Conservation (phyloP, 2,888 invertebrate genomes). For the Apamea crenata region DNA sequence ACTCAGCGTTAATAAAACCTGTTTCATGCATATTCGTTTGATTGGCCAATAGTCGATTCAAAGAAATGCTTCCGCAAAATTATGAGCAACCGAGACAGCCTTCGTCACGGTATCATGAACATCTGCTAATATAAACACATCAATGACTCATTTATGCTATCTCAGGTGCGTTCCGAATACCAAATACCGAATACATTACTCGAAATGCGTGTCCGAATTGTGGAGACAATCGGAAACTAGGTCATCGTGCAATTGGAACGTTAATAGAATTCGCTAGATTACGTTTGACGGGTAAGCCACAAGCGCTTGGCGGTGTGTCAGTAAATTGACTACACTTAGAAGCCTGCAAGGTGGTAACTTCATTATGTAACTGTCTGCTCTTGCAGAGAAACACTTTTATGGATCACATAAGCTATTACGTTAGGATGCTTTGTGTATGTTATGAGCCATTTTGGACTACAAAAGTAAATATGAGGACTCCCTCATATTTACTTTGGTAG, state of each 20-base stretch:
- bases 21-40: slow-evolving; percentile 19
- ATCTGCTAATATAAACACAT: slow-evolving; percentile 63
- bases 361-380: slow-evolving; percentile 37
- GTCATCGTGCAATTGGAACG: slow-evolving; percentile 63
- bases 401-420: slow-evolving; percentile 21
- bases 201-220: slow-evolving; percentile 67
- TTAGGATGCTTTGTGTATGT: slow-evolving; percentile 17
- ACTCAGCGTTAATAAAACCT: slow-evolving; percentile 8
- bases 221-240: slow-evolving; percentile 68
- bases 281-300: slow-evolving; percentile 56
- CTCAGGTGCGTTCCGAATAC: slow-evolving; percentile 68
- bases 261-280: slow-evolving; percentile 63
- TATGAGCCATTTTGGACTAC: not conserved
- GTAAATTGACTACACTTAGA: slow-evolving; percentile 39
- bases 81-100: slow-evolving; percentile 42
- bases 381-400: slow-evolving; percentile 28
- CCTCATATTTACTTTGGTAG: not conserved
- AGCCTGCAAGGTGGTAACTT: slow-evolving; percentile 38
- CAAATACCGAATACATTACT: slow-evolving; percentile 63
- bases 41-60: slow-evolving; percentile 40
- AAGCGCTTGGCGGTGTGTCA: slow-evolving; percentile 33
- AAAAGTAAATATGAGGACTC: not conserved
- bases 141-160: slow-evolving; percentile 67
- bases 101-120: slow-evolving; percentile 60
- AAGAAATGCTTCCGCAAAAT: slow-evolving; percentile 53